Base-by-base conservation (phyloP, 2,888 invertebrate species). In the Ochropacha duplaris region DNA sequence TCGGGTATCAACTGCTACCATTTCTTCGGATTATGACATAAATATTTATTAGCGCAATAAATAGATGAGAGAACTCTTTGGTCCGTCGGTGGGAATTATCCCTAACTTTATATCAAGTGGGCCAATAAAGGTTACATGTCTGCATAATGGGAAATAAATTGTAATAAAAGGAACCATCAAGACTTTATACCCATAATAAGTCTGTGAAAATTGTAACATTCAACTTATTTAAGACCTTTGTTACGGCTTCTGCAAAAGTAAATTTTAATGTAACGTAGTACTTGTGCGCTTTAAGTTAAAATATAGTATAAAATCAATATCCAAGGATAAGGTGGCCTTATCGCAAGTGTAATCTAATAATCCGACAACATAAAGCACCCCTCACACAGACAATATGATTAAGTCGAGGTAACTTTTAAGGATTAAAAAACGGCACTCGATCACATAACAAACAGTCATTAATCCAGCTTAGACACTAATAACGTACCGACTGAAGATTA, bases 401-500 rank as follows among this genome's bases (percentile, higher is more conserved):
- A 52, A 52, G 52, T 9, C 52, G 52, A 52, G 44, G 28, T 54
- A 34, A 36, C 28, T 57, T 56, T 57, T 55, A 51, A 71, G 67
- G 69, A 72, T 74, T 71, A 75, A 81, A 81, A 78, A 72, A 69
- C 67, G 61, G 67, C 69, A 76, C 76, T 81, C 83, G 79, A 81
- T 84, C 82, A 81, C 78, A 83, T 79, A 85, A 82, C 86, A 89
- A 89, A 90, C 86, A 90, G 76, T 80, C 87, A 90, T 90, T 89
- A 91, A 90, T 91, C 83, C 81, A 81, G 79, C 79, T 86, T 81
- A 84, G 87, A 87, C 88, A 83, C 83, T 88, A 90, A 90, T 88
- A 87, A 87, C 83, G 73, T 75, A 78, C 69, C 67, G 67, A 65
- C 71, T 68, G 79, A 87, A 90, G 89, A 92, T 92, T 89, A 89